Conservation (phyloP, 2,888 invertebrate genomes). For the Agrochola lota region DNA sequence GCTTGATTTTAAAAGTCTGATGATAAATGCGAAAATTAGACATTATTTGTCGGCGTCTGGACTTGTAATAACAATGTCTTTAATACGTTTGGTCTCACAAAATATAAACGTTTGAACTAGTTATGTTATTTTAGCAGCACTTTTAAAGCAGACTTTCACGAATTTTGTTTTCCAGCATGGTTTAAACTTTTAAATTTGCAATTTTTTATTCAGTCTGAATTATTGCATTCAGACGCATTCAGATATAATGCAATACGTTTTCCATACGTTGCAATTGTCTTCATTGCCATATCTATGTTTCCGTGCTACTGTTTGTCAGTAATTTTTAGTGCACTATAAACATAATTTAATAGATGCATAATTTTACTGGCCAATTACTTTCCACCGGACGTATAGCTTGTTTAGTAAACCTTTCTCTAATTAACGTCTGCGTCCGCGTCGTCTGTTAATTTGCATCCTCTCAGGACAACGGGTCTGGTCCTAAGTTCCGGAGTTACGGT, state of each 20-base stretch:
- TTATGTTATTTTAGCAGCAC: not conserved
- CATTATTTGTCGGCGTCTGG: not conserved
- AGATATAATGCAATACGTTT: not conserved
- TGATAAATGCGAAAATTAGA: not conserved
- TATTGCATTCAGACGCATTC: no score
- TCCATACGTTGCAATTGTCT: not conserved
- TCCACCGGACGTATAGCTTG: slow-evolving; percentile 35
- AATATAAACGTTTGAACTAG: no score
- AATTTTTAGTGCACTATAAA: slow-evolving; percentile 6
- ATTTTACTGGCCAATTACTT: slow-evolving; percentile 28
- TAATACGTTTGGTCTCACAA: no score
- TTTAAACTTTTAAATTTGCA: not conserved
- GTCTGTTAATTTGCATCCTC: slow-evolving; percentile 36
- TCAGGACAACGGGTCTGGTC: slow-evolving; percentile 38
- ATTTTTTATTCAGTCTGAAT: no score
- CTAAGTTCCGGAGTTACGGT: slow-evolving; percentile 25
- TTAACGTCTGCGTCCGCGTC: slow-evolving; percentile 32
- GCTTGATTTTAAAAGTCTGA: not conserved
- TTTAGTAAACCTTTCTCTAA: slow-evolving; percentile 56
- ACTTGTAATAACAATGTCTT: not conserved
- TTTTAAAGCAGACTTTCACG: not conserved
- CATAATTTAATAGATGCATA: slow-evolving; percentile 8
- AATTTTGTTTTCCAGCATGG: not conserved
- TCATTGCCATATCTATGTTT: not conserved
- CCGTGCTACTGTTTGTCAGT: not conserved